phyloP scores from a whole-genome alignment of 2,888 invertebrate species.

The Ophion obscuratus region DNA sequence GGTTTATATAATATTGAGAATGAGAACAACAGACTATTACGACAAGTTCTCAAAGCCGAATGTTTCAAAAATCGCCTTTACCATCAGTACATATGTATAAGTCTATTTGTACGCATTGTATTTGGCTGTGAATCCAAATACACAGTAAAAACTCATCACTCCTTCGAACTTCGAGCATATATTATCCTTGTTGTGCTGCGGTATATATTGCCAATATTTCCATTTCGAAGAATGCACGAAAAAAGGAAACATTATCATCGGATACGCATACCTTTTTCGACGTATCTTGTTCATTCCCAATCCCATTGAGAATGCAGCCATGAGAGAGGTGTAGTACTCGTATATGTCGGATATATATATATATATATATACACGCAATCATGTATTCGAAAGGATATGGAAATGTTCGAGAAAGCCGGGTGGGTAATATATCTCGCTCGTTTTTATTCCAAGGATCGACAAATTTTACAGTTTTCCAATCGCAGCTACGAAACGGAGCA shows the following conservation, averaged over 20 bases:
- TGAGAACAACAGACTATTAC: too few relatives aligned
- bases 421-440: neutral
- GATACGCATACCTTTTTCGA: conserved; percentile 15
- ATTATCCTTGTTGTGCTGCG: neutral
- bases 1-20: too few relatives aligned
- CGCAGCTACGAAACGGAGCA: neutral
- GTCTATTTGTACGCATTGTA: too few relatives aligned
- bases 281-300: conserved; percentile 28
- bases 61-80: too few relatives aligned
- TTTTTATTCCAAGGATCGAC: conserved; percentile 4
- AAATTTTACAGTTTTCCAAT: neutral
- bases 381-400: conserved; percentile 14
- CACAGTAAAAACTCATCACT: neutral
- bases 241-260: conserved; percentile 36
- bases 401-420: neutral
- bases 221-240: conserved; percentile 11
- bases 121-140: neutral
- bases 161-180: neutral
- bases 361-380: too few relatives aligned
- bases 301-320: neutral
- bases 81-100: too few relatives aligned
- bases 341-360: too few relatives aligned
- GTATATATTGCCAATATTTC: conserved; percentile 20
- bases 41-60: too few relatives aligned
- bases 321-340: too few relatives aligned